Evolutionary conservation across 2,113 vertebrate species (phyloP).

Genomic region (Mastomys coucha): DNA sequence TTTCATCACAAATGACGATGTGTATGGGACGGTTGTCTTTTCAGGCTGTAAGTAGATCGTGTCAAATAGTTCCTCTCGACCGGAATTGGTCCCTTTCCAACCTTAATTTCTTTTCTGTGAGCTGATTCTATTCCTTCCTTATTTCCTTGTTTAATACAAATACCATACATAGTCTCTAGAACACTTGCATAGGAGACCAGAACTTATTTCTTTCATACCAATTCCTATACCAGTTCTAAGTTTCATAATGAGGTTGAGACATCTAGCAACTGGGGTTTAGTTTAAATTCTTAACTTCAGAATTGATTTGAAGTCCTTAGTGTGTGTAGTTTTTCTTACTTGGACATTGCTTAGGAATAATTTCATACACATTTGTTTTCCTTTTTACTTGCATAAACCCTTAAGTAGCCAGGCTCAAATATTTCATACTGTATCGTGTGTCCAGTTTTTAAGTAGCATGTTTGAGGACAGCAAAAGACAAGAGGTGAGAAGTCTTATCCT

Average conservation of each 20-base stretch:
- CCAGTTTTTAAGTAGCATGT: not conserved
- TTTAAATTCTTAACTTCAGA: conserved; percentile 36
- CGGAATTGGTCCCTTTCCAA: not conserved
- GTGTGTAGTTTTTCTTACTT: conserved; percentile 29
- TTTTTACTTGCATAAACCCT: not conserved
- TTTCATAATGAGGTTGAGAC: conserved; percentile 22
- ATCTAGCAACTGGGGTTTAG: not conserved
- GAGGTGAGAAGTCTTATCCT: not conserved
- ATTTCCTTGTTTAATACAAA: not conserved
- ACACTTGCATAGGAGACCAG: not conserved
- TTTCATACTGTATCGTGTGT: not conserved
- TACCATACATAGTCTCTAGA: not conserved
- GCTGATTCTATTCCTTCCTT: not conserved
- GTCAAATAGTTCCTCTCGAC: not conserved
- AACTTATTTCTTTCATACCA: not conserved
- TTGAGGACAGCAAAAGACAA: not conserved
- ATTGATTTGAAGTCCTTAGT: not conserved
- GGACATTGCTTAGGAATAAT: conserved; percentile 11
- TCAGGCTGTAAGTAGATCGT: conserved; percentile 87
- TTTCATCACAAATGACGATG: conserved; percentile 59
- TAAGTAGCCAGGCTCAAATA: not conserved
- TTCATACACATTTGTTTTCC: conserved; percentile 2
- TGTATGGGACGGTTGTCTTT: conserved; percentile 88
- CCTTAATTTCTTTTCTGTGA: not conserved
- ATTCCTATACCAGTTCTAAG: not conserved